These are phyloP conservation scores for Colletes collaris DNA, from an alignment of 2,888 invertebrate genomes.

Conservation along the genomic window DNA sequence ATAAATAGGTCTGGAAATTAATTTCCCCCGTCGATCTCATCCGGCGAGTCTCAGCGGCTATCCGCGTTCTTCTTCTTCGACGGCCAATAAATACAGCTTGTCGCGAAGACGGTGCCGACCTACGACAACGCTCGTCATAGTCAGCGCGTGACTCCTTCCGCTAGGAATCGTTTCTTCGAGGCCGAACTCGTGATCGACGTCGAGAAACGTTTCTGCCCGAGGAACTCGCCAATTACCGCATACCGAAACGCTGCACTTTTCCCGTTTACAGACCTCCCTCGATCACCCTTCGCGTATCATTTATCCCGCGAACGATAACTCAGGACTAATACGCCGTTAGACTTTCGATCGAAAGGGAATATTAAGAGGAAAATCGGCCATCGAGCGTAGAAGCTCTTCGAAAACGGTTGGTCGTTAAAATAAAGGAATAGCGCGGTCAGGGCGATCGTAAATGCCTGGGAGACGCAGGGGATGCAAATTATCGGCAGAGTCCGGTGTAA, in stretches of 20 bases:
- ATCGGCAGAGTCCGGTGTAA: slow-evolving; percentile 31
- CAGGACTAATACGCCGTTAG: too few species aligned
- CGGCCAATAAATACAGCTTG: slow-evolving; percentile 31
- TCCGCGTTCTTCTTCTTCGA: slow-evolving; percentile 40
- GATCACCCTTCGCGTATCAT: too few species aligned
- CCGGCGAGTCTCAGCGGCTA: slow-evolving; percentile 3
- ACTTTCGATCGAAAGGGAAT: too few species aligned
- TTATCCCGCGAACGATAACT: too few species aligned
- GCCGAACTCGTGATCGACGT: background rate
- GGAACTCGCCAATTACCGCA: background rate
- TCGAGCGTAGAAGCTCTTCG: slow-evolving; percentile 7
- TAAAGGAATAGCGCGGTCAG: slow-evolving; percentile 22
- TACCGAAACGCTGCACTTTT: background rate
- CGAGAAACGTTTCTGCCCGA: too few species aligned
- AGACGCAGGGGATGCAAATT: slow-evolving; percentile 25
- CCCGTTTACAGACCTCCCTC: too few species aligned
- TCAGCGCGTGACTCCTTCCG: slow-evolving; percentile 27
- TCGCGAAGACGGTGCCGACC: slow-evolving; percentile 25
- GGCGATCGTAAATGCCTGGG: slow-evolving; percentile 17
- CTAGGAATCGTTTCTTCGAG: slow-evolving; percentile 13
- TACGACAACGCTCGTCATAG: slow-evolving; percentile 38
- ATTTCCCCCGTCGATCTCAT: slow-evolving; percentile 29
- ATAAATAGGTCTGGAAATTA: slow-evolving; percentile 54
- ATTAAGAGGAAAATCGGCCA: background rate
- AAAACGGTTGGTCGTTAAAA: background rate